A percentile compares a stretch with the other conserved stretches of the same genome.
phyloP scores from a whole-genome alignment of 1,140 invertebrate genomes.

The Atta cephalotes region DNA sequence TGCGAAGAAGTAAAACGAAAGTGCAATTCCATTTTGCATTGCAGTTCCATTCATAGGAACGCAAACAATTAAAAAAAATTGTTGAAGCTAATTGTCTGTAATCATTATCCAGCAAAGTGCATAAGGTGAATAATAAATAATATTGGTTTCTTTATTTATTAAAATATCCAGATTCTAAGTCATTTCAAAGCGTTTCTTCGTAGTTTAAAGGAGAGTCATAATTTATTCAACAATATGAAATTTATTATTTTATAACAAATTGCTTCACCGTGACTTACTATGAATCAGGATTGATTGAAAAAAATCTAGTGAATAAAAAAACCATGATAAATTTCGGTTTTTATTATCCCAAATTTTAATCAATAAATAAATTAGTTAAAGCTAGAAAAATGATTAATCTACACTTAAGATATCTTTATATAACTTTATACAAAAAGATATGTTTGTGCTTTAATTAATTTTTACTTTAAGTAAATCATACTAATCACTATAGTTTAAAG shows the following conservation, averaged over 20 bases:
- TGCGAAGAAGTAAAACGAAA: constrained; percentile 24
- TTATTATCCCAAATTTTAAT: too few relatives aligned
- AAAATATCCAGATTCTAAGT: constrained; percentile 47
- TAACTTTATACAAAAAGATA: too few relatives aligned
- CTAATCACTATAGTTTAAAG: too few relatives aligned
- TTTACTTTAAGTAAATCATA: too few relatives aligned
- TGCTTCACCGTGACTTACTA: background rate
- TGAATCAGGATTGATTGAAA: too few relatives aligned
- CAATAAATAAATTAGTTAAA: too few relatives aligned
- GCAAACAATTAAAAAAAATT: constrained; percentile 77
- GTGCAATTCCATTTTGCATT: background rate
- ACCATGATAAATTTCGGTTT: too few relatives aligned
- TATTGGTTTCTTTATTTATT: constrained; percentile 83
- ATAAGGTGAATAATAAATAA: constrained; percentile 81
- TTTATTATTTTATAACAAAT: constrained; percentile 1
- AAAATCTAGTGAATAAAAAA: too few relatives aligned
- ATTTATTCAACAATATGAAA: constrained; percentile 5
- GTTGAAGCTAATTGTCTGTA: constrained; percentile 78
- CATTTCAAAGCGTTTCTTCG: constrained; percentile 19
- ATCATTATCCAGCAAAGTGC: constrained; percentile 80
- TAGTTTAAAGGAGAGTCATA: background rate
- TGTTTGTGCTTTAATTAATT: too few relatives aligned
- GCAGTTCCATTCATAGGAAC: constrained; percentile 68
- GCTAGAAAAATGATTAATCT: too few relatives aligned
- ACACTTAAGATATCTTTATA: too few relatives aligned